These are phyloP conservation scores for Ginglymostoma cirratum DNA, from an alignment of 2,113 vertebrate species.

Conservation along the genomic window DNA sequence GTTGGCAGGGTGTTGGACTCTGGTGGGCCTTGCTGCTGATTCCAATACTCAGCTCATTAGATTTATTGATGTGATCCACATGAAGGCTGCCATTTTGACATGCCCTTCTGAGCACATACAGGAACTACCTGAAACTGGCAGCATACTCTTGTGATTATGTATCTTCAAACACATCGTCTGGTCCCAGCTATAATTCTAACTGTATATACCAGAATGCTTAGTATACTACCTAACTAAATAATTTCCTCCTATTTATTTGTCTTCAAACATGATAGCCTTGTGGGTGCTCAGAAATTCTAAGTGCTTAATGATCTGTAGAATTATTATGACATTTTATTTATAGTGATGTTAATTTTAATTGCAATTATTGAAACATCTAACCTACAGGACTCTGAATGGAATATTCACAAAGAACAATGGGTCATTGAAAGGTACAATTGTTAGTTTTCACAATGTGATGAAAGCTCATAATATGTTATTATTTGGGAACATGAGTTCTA, in stretches of 20 bases:
- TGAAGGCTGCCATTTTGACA: too few species aligned
- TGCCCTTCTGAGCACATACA: too few species aligned
- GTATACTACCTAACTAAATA: background rate
- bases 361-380: background rate
- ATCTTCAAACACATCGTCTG: too few species aligned
- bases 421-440: background rate
- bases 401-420: background rate
- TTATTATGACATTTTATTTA: background rate
- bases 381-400: conserved; percentile 14
- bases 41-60: background rate
- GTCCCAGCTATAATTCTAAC: too few species aligned
- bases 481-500: too few species aligned
- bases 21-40: background rate
- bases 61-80: too few species aligned
- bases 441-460: background rate
- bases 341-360: background rate
- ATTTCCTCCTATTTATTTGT: background rate
- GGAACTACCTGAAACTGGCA: too few species aligned
- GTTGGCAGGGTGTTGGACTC: background rate
- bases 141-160: too few species aligned
- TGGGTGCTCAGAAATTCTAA: background rate
- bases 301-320: background rate
- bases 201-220: background rate
- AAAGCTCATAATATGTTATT: too few species aligned
- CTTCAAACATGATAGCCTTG: background rate